These are phyloP conservation scores for Neotoxoptera formosana DNA, from an alignment of 1,140 invertebrate species.

Conservation along the genomic window DNA sequence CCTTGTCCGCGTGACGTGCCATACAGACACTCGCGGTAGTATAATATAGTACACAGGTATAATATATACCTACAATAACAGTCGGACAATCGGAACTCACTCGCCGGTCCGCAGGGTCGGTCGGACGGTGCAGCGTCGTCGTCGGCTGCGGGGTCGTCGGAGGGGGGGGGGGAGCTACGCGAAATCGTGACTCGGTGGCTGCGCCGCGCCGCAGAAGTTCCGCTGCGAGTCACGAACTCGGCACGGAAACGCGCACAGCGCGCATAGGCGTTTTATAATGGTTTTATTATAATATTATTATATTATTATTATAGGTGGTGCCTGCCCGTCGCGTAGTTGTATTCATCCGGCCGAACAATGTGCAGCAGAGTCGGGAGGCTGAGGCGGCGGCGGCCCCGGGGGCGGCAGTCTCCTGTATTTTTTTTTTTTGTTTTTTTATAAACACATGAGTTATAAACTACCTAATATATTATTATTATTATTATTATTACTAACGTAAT, in stretches of 20 bases:
- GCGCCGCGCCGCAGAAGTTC: not conserved
- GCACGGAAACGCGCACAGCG: not conserved
- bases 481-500: not conserved
- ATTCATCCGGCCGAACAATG: not conserved
- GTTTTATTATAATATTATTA: not conserved
- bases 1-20: not conserved
- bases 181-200: not conserved
- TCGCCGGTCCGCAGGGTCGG: not conserved
- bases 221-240: not conserved
- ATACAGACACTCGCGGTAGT: not conserved
- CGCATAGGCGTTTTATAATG: not conserved
- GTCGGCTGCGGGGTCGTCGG: not conserved
- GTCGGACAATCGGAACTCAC: not conserved
- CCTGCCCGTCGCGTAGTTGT: not conserved
- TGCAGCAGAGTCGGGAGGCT: not conserved
- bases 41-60: not conserved
- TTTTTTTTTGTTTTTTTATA: too few relatives aligned
- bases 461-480: not conserved
- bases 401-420: not conserved
- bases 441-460: too few relatives aligned
- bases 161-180: not conserved
- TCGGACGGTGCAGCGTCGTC: not conserved
- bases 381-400: not conserved
- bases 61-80: too few relatives aligned
- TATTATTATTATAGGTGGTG: too few relatives aligned